Evolutionary conservation across 2,888 invertebrate species (phyloP).

Genomic region (Drosophila ezoana): DNA sequence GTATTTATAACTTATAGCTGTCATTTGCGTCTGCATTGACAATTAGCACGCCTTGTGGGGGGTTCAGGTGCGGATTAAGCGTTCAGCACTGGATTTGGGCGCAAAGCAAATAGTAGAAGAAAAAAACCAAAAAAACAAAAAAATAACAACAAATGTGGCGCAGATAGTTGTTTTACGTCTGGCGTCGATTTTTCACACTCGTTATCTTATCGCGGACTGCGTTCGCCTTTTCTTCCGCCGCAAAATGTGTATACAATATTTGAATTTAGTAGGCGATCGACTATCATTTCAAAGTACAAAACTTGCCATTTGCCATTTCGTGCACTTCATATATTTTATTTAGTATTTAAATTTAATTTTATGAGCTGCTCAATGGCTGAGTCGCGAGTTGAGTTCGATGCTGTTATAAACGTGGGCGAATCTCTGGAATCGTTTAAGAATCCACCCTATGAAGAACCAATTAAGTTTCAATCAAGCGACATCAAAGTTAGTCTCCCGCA

Average conservation of each 20-base stretch:
- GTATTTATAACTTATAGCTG: constrained; percentile 30
- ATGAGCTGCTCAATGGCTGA: constrained; percentile 45
- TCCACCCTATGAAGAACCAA: constrained; percentile 30
- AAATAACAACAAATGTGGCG: constrained; percentile 24
- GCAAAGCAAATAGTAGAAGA: neutral
- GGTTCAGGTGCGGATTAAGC: constrained; percentile 43
- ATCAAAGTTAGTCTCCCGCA: constrained; percentile 53
- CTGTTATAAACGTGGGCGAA: constrained; percentile 26
- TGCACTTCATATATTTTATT: constrained; percentile 29
- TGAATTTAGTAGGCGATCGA: constrained; percentile 55
- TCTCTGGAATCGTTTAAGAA: constrained; percentile 34
- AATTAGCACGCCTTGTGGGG: constrained; percentile 17
- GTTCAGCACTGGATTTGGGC: constrained; percentile 7
- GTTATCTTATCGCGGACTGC: constrained; percentile 63
- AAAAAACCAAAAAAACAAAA: neutral
- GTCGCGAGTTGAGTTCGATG: constrained; percentile 33
- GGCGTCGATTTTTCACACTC: constrained; percentile 26
- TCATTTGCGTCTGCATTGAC: constrained; percentile 13
- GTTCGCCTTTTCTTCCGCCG: constrained; percentile 47
- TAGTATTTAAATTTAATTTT: constrained; percentile 38
- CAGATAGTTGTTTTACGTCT: constrained; percentile 32
- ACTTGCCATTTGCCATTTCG: constrained; percentile 22
- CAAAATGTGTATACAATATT: constrained; percentile 42
- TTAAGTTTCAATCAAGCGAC: constrained; percentile 26
- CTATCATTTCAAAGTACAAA: constrained; percentile 55